Conservation (phyloP, 64 coral and sea anemone genomes). For the Acropora yongei region DNA sequence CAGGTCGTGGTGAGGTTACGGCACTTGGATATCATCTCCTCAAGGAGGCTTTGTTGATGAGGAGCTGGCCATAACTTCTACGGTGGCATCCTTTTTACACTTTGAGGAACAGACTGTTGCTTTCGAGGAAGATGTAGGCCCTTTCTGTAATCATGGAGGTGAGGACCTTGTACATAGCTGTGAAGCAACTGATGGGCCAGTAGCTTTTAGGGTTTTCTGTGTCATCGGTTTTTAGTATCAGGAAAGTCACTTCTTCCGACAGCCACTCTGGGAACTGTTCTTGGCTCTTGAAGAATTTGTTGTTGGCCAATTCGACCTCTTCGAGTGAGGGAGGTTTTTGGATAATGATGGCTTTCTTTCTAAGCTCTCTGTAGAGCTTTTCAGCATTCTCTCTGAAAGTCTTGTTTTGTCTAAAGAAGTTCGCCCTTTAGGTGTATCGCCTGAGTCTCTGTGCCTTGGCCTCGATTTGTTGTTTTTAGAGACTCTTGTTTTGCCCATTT, state of each 20-base stretch:
- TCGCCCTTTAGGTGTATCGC: not conserved
- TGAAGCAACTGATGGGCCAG: not conserved
- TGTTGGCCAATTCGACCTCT: not conserved
- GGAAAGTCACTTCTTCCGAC: too few species aligned
- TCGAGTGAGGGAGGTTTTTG: not conserved
- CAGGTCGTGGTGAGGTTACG: not conserved
- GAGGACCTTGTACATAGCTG: conserved; percentile 20
- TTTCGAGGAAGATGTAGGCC: not conserved
- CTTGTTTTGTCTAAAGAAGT: not conserved
- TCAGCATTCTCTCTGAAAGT: not conserved
- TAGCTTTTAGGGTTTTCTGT: conserved; percentile 19
- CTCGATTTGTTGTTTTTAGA: not conserved
- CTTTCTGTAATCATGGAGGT: conserved; percentile 4
- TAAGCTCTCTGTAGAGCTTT: not conserved
- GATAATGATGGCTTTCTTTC: not conserved
- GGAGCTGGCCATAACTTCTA: conserved; percentile 21
- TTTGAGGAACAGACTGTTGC: not conserved
- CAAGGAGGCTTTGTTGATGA: conserved; percentile 5
- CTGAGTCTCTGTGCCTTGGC: not conserved
- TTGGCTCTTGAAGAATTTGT: not conserved
- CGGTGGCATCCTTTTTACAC: conserved; percentile 18
- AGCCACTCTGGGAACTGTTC: not conserved
- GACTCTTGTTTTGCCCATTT: not conserved
- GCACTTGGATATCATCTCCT: not conserved
- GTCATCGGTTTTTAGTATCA: not conserved